Evolutionary conservation across 2,113 vertebrate genomes (phyloP), one percentile per base, ranked within the genome.

Genomic region (Barnardius zonarius): DNA sequence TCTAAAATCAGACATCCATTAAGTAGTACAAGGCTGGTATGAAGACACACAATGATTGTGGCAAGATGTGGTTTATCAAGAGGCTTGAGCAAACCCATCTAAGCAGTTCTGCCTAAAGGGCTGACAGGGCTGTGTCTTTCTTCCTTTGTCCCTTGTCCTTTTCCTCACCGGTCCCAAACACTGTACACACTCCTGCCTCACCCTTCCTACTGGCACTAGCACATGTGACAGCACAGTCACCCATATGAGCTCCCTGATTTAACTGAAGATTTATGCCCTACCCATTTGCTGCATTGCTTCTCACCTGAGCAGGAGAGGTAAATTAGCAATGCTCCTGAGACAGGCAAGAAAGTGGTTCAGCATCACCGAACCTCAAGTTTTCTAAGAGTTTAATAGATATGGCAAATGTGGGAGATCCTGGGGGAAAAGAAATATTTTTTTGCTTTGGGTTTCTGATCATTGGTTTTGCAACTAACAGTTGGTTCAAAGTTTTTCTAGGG

Each of bases 191-290:
- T 83, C 31, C 76, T 88, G 25, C n/a, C n/a, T 86, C 43, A 11
- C 28, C 35, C 23, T 92, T 55, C 2, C 2, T 43, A 5, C 33
- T 55, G 63, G 46, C 62, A 14, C 7, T 68, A 17, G 28, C 17
- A 22, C 22, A 3, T 25, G 1, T 39, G 39, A 10, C 35, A 62
- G 1, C 17, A 11, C 2, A 2, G 46, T 55, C n/a, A 67, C 10
- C 27, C 33, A 11, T 6, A 13, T 28, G 18, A n/a, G 41, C 74
- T 81, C 54, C 78, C 44, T 5, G 2, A 28, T n/a, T 81, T 35
- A 28, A 49, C 43, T 73, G 77, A 46, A 41, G 64, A 51, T 28
- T 77, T 13, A 7, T 82, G 23, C 33, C 48, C 59, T 73, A 10
- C 20, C 33, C 27, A 1, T 72, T 59, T 54, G 24, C 31, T 77